phyloP scores from a whole-genome alignment of 2,797 vertebrate species.

The Podarcis siculus region DNA sequence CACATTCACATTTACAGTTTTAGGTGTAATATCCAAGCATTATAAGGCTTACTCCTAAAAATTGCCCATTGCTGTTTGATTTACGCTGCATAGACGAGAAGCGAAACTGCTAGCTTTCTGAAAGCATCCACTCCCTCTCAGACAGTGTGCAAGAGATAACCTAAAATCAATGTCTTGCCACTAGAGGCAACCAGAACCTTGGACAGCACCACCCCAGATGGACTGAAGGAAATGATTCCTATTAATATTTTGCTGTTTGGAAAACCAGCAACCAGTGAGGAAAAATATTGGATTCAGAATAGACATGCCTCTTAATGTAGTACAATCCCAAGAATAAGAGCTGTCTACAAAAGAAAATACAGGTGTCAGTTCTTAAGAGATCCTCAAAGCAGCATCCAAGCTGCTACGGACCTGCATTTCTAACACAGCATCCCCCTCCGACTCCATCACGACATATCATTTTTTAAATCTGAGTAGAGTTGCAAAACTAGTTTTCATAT shows the following conservation, averaged over 20 bases:
- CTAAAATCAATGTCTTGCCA: not conserved
- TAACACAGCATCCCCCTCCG: not conserved
- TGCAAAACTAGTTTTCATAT: too few relatives aligned
- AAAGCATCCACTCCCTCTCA: not conserved
- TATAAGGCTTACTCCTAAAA: not conserved
- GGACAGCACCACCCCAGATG: not conserved
- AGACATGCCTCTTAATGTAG: not conserved
- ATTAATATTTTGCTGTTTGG: not conserved
- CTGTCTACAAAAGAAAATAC: conserved; percentile 20
- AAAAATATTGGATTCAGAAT: conserved; percentile 23
- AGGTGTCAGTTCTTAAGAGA: not conserved
- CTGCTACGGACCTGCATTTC: too few relatives aligned
- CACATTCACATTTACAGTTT: not conserved
- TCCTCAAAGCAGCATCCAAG: not conserved
- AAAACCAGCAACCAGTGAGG: not conserved
- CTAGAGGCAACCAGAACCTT: not conserved
- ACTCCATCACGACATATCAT: too few relatives aligned
- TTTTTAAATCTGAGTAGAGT: too few relatives aligned
- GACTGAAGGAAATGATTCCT: not conserved
- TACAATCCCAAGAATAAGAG: conserved; percentile 25
- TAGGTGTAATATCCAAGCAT: not conserved
- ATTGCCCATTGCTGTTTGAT: not conserved
- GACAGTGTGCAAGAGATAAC: not conserved
- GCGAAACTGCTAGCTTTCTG: not conserved
- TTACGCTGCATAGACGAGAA: not conserved